Evolutionary conservation across 2,888 invertebrate species (phyloP).

Genomic region (Cheilosia impressa): DNA sequence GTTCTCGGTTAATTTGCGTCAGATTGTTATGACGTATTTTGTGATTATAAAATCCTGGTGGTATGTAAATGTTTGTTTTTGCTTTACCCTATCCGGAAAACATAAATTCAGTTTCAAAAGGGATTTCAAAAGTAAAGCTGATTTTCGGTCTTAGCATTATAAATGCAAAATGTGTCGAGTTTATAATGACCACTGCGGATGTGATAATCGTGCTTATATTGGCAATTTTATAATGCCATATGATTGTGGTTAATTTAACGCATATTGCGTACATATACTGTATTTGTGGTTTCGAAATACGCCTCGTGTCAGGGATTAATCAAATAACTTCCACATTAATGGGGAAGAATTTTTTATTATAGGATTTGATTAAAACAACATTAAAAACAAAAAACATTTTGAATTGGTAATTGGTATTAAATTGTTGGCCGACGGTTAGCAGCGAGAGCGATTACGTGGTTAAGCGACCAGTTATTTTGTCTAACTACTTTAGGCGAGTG

Average conservation of each 20-base stretch:
- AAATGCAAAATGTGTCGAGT: conserved; percentile 15
- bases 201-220: conserved; percentile 2
- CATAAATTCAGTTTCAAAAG: neutral
- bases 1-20: conserved; percentile 9
- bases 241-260: conserved; percentile 44
- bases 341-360: conserved; percentile 14
- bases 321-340: conserved; percentile 9
- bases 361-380: conserved; percentile 20
- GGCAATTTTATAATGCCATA: conserved; percentile 18
- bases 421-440: conserved; percentile 5
- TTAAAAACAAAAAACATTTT: conserved; percentile 10
- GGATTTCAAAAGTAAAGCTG: neutral
- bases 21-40: conserved; percentile 41
- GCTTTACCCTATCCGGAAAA: neutral
- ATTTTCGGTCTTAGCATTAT: conserved; percentile 5
- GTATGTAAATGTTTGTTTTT: conserved; percentile 11
- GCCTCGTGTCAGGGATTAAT: conserved; percentile 38
- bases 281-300: conserved; percentile 43
- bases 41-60: conserved; percentile 27
- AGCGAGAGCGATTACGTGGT: conserved; percentile 18
- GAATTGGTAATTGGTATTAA: conserved; percentile 48
- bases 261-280: conserved; percentile 5
- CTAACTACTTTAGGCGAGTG: conserved; percentile 10
- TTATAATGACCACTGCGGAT: conserved; percentile 12
- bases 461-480: conserved; percentile 25